Percentiles rank a stretch among this genome's conserved stretches.
These are phyloP conservation scores for Melipona beecheii DNA, from an alignment of 2,888 invertebrate genomes.

Conservation along the genomic window DNA sequence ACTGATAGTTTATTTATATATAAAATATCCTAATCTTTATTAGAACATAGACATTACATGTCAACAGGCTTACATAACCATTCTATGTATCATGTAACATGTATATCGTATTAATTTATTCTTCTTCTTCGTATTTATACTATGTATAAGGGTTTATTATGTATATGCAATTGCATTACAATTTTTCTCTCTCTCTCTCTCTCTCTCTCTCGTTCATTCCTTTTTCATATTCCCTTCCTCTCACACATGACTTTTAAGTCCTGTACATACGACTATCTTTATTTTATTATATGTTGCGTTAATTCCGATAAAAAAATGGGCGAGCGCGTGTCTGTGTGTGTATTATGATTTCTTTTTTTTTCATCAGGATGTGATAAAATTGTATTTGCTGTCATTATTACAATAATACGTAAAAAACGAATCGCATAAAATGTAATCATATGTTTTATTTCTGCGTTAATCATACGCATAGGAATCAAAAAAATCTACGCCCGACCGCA, in stretches of 20 bases:
- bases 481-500: conserved; percentile 34
- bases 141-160: conserved; percentile 73
- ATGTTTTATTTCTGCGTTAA: not conserved
- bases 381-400: conserved; percentile 23
- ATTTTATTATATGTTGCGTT: conserved; percentile 18
- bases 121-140: conserved; percentile 67
- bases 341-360: not conserved
- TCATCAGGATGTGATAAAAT: not conserved
- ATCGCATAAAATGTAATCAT: conserved; percentile 36
- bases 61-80: conserved; percentile 78
- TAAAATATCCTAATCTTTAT: conserved; percentile 82
- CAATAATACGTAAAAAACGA: conserved; percentile 51
- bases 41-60: conserved; percentile 80
- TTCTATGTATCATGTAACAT: conserved; percentile 68
- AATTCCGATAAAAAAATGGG: conserved; percentile 25
- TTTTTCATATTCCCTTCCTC: not conserved
- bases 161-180: conserved; percentile 68
- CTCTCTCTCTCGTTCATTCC: not conserved
- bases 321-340: not conserved
- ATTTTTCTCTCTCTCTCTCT: conserved; percentile 40
- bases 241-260: conserved; percentile 59
- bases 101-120: conserved; percentile 71
- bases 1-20: conserved; percentile 69
- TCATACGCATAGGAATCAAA: conserved; percentile 46
- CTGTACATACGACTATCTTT: conserved; percentile 66